Evolutionary conservation across 2,888 invertebrate genomes (phyloP).

Genomic region (Furcula furcula): DNA sequence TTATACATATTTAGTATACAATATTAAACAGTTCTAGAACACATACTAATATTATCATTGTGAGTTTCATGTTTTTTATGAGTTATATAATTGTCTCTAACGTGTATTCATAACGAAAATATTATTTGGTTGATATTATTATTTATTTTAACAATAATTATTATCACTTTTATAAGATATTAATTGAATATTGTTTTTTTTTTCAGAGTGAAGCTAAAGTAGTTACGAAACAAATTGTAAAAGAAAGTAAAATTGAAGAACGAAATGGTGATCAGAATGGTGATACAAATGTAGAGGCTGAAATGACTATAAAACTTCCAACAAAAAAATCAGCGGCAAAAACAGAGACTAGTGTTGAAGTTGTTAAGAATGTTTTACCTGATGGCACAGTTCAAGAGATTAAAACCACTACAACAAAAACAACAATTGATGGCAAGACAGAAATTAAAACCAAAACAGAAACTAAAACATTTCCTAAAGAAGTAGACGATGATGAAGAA

Average conservation of each 20-base stretch:
- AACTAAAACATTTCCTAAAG: conserved; percentile 65
- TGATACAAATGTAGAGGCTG: conserved; percentile 52
- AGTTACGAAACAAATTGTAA: conserved; percentile 56
- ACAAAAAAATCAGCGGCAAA: conserved; percentile 64
- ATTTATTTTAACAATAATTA: too few species aligned
- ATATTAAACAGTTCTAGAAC: conserved; percentile 52
- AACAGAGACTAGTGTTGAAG: conserved; percentile 72
- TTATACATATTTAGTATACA: conserved; percentile 63
- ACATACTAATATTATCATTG: conserved; percentile 37
- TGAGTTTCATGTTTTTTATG: conserved; percentile 38
- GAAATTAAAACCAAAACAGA: conserved; percentile 69
- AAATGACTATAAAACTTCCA: conserved; percentile 62
- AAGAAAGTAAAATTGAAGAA: conserved; percentile 50
- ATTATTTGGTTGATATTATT: not conserved
- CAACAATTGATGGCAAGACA: conserved; percentile 68
- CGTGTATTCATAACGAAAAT: not conserved
- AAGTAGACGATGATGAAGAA: conserved; percentile 54
- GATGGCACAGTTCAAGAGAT: conserved; percentile 68
- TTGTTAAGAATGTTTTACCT: conserved; percentile 58
- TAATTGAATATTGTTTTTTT: conserved; percentile 7
- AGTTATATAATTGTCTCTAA: conserved; percentile 1
- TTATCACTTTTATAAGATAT: conserved; percentile 9
- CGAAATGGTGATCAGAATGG: conserved; percentile 64
- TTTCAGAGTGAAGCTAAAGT: conserved; percentile 71
- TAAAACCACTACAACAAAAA: conserved; percentile 70